These are phyloP conservation scores for Macrophya annulata DNA, from an alignment of 2,888 invertebrate genomes.

Conservation along the genomic window DNA sequence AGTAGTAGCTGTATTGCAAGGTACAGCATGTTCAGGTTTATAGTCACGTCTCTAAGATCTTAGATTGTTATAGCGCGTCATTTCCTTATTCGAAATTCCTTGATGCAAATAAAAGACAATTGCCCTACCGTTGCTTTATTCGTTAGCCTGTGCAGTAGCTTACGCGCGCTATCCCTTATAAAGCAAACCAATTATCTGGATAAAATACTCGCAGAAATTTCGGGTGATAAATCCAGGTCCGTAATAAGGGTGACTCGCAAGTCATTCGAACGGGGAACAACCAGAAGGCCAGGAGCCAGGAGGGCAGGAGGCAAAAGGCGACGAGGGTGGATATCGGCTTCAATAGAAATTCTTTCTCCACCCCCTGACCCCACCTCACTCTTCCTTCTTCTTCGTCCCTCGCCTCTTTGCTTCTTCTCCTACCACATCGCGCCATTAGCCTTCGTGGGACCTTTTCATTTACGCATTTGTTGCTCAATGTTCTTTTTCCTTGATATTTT, in stretches of 20 bases:
- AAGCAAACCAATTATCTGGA: conserved; percentile 73
- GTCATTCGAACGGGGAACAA: conserved; percentile 70
- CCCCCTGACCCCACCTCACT: conserved; percentile 52
- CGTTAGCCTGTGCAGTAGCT: conserved; percentile 47
- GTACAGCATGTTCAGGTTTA: conserved; percentile 28
- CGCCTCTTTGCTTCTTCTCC: conserved; percentile 59
- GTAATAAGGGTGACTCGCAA: conserved; percentile 77
- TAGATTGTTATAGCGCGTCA: conserved; percentile 5
- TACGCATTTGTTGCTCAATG: conserved; percentile 58
- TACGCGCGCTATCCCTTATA: conserved; percentile 65
- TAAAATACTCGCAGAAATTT: conserved; percentile 75
- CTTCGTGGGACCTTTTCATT: conserved; percentile 56
- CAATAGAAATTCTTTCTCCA: conserved; percentile 72
- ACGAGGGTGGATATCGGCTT: conserved; percentile 63
- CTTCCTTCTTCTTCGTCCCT: conserved; percentile 57
- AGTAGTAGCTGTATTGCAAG: conserved; percentile 26
- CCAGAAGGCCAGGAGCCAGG: conserved; percentile 37
- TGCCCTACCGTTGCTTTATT: conserved; percentile 38
- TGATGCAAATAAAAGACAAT: conserved; percentile 52
- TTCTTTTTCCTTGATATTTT: background rate
- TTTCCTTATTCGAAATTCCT: conserved; percentile 53
- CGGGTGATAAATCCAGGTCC: conserved; percentile 73
- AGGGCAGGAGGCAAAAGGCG: conserved; percentile 56
- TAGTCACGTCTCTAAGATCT: conserved; percentile 39
- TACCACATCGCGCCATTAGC: conserved; percentile 30